phyloP scores from a whole-genome alignment of 2,113 vertebrate species.

The Phocoena sinus region DNA sequence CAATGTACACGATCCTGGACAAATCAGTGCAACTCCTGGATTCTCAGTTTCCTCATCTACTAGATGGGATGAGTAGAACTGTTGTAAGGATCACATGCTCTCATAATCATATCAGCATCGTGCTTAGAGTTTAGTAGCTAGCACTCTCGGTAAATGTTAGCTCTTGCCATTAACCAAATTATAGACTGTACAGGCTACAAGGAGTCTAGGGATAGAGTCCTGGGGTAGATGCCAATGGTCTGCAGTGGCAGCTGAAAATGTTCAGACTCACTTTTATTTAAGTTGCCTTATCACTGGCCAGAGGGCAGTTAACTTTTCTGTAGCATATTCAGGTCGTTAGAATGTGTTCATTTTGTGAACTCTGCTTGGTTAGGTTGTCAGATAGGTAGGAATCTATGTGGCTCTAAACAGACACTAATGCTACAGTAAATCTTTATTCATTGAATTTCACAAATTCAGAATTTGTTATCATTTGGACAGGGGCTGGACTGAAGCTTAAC shows the following conservation, averaged over 20 bases:
- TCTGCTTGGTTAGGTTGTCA: not conserved
- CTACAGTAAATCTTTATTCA: not conserved
- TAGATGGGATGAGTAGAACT: not conserved
- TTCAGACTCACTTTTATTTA: not conserved
- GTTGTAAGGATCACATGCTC: not conserved
- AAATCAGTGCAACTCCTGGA: not conserved
- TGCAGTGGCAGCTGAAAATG: not conserved
- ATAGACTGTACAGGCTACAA: not conserved
- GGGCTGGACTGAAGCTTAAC: conserved; percentile 15
- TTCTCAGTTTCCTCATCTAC: not conserved
- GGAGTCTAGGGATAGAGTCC: not conserved
- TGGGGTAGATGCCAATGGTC: not conserved
- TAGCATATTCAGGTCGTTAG: not conserved
- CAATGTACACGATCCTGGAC: not conserved
- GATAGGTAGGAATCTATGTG: not conserved
- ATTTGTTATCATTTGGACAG: not conserved
- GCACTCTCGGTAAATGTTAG: not conserved
- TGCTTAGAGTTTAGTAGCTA: not conserved
- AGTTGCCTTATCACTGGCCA: not conserved
- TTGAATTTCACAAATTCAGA: conserved; percentile 23
- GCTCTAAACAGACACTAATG: conserved; percentile 1
- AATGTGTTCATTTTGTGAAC: conserved; percentile 28
- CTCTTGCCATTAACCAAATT: not conserved
- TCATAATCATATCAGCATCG: not conserved
- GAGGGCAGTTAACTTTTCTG: not conserved